Evolutionary conservation across 2,797 vertebrate species (phyloP).

Genomic region (Rhynchonycteris naso): DNA sequence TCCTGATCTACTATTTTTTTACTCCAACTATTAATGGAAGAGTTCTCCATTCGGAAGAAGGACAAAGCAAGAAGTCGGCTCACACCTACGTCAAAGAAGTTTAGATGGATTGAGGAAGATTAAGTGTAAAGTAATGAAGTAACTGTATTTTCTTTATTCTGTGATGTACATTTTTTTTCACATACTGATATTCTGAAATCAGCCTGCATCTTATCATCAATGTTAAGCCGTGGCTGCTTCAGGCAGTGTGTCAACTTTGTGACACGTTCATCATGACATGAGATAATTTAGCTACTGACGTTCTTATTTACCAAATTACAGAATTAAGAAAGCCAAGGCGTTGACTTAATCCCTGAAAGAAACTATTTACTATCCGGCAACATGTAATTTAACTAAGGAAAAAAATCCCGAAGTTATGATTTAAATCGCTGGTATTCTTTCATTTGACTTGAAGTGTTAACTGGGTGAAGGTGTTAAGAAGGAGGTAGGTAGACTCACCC

Average conservation of each 20-base stretch:
- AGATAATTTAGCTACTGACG: background rate
- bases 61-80: background rate
- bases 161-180: background rate
- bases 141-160: background rate
- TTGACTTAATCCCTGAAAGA: constrained; percentile 15
- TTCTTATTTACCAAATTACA: background rate
- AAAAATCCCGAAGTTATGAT: background rate
- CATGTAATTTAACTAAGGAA: background rate
- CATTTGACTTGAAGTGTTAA: background rate
- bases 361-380: background rate
- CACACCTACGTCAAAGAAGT: background rate
- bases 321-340: background rate
- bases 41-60: constrained; percentile 1
- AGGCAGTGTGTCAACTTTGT: background rate
- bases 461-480: background rate
- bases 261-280: background rate
- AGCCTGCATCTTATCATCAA: background rate
- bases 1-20: background rate
- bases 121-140: constrained; percentile 29
- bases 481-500: background rate
- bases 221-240: background rate
- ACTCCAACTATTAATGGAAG: background rate
- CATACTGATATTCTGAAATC: constrained; percentile 16
- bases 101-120: background rate
- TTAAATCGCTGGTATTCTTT: background rate